Base-by-base conservation (phyloP, 2,797 vertebrate species). In the Galaxias olidus region DNA sequence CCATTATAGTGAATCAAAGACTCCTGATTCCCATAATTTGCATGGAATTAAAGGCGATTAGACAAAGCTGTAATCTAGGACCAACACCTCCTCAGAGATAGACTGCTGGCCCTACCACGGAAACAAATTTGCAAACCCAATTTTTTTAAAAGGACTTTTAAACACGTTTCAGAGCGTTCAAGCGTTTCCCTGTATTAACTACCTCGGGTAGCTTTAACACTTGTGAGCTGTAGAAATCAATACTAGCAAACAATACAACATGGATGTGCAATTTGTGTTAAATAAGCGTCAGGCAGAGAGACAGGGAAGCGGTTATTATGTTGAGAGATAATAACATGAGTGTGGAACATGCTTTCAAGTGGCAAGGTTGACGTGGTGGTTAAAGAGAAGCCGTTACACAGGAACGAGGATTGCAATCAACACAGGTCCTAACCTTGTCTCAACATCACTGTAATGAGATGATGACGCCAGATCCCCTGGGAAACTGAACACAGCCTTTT, bases 41-140 rank as follows among this genome's bases (percentile, higher is more conserved):
- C 76, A 81, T 84, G 76, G 81, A 74, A 87, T 89, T 89, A 86
- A 81, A 71, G 73, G 75, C 73, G 71, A 87, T 86, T 84, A 88
- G 73, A 75, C 46, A 9, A 71, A 20, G 40, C 50, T 51, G 55
- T 45, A 53, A 71, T 74, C 46, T 43, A 66, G 47, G 59, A 51
- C 30, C 42, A 63, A 40, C 50, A n/a, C 18, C 30, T 50, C 55
- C 43, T 49, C 61, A 48, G 41, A 48, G 41, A 44, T 69, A 41
- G 11, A 46, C 55, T 30, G 18, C 47, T 4, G 1, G 51, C 63
- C 51, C 44, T 4, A 52, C 50, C 0, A 1, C 47, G 20, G 42
- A 49, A 12, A 42, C 55, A 65, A 60, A 30, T 30, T 30, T 30
- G 30, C 30, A 30, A 30, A 30, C 30, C 3, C 3, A 30, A 30